Percentiles rank a stretch among this genome's conserved stretches.
Evolutionary conservation across 2,113 vertebrate genomes (phyloP).

Genomic region (Lontra canadensis): DNA sequence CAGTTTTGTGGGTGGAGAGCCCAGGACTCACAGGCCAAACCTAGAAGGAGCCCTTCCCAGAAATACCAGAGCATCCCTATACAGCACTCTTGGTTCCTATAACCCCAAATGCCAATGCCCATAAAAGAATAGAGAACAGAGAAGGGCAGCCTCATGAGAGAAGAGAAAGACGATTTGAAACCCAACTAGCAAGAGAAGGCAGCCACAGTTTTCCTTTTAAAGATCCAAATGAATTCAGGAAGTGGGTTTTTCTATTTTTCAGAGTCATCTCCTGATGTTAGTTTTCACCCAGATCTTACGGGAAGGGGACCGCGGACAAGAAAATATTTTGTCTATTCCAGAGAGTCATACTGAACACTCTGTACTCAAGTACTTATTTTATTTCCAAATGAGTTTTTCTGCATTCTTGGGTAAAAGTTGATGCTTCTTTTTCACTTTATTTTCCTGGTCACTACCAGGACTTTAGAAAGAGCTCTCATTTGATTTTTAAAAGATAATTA

Average conservation of each 20-base stretch:
- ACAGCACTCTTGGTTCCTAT: background rate
- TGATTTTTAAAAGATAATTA: constrained; percentile 60
- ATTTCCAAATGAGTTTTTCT: constrained; percentile 47
- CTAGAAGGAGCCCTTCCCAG: background rate
- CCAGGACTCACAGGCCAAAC: background rate
- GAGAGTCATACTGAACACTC: background rate
- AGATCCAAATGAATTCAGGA: background rate
- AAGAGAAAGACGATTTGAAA: background rate
- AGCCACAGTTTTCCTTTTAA: background rate
- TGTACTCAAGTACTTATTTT: background rate
- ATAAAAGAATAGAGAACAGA: background rate
- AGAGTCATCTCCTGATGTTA: background rate
- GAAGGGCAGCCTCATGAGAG: background rate
- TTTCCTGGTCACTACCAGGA: background rate
- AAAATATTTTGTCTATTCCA: background rate
- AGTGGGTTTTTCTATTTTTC: background rate
- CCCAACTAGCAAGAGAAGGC: background rate
- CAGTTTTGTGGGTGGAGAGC: background rate
- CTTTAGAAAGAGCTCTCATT: constrained; percentile 2
- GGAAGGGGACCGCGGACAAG: background rate
- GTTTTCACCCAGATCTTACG: background rate
- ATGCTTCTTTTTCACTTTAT: constrained; percentile 1
- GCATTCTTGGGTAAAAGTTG: background rate
- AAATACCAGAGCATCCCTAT: background rate
- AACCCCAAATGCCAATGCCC: rapidly evolving